Evolutionary conservation across 2,888 invertebrate genomes (phyloP).

Genomic region (Podabrus alpinus): DNA sequence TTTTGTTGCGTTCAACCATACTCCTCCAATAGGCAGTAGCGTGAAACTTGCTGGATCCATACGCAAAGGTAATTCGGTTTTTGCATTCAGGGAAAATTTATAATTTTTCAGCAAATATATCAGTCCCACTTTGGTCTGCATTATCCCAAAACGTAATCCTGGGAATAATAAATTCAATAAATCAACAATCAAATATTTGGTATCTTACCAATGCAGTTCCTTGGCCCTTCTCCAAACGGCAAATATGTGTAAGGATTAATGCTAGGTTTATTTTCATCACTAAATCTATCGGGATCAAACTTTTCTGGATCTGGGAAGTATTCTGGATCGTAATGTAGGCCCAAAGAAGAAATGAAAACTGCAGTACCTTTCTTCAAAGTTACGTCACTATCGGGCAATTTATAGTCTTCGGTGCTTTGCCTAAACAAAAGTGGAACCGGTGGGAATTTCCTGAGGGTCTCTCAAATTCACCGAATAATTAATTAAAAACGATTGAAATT

Average conservation of each 20-base stretch:
- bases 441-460: not conserved
- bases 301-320: not conserved
- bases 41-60: slow-evolving; percentile 7
- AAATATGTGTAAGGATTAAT: not conserved
- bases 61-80: slow-evolving; percentile 23
- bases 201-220: not conserved
- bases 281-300: not conserved
- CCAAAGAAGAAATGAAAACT: not conserved
- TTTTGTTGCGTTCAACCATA: slow-evolving; percentile 16
- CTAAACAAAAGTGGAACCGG: not conserved
- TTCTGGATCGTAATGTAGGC: not conserved
- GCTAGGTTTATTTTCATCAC: not conserved
- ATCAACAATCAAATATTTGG: not conserved
- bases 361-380: not conserved
- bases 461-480: not conserved
- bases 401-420: not conserved
- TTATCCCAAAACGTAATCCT: slow-evolving; percentile 45
- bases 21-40: not conserved
- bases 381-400: not conserved
- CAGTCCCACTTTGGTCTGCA: slow-evolving; percentile 46
- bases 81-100: slow-evolving; percentile 26
- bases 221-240: not conserved
- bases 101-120: slow-evolving; percentile 35
- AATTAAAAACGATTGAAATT: not conserved
- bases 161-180: slow-evolving; percentile 10